A percentile compares a stretch with the other conserved stretches of the same genome.
Evolutionary conservation across 2,797 vertebrate genomes (phyloP).

Genomic region (Notolepis coatsorum): DNA sequence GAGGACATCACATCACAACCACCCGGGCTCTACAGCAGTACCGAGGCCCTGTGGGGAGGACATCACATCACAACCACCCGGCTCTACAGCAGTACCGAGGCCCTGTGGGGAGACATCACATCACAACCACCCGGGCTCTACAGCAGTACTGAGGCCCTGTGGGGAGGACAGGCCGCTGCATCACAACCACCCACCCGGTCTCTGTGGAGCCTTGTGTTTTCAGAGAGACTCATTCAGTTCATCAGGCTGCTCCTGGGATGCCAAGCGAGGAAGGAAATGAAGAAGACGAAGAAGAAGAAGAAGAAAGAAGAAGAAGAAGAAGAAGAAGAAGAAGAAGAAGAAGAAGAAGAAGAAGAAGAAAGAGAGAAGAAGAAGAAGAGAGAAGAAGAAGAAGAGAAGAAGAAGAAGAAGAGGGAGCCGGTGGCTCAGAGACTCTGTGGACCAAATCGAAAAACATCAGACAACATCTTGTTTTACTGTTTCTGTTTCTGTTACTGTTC

Average conservation of each 20-base stretch:
- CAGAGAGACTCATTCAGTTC: slow-evolving; percentile 48
- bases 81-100: too few species aligned
- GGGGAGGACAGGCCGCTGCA: slow-evolving; percentile 30
- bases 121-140: too few species aligned
- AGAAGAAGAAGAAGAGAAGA: neutral
- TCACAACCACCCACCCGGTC: slow-evolving; percentile 33
- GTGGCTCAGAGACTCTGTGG: slow-evolving; percentile 20
- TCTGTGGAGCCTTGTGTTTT: slow-evolving; percentile 27
- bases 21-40: too few species aligned
- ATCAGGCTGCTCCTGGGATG: slow-evolving; percentile 37
- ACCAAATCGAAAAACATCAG: slow-evolving; percentile 34
- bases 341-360: slow-evolving; percentile 2
- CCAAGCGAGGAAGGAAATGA: neutral
- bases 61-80: too few species aligned
- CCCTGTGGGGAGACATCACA: too few species aligned
- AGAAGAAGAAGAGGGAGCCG: neutral
- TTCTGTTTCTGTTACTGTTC: too few species aligned
- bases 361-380: neutral
- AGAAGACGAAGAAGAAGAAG: neutral
- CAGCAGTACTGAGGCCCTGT: slow-evolving; percentile 26
- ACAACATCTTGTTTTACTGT: too few species aligned
- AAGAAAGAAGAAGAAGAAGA: neutral
- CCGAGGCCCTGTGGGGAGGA: too few species aligned
- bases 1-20: too few species aligned
- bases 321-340: slow-evolving; percentile 3